These are phyloP conservation scores for Oryzias melastigma DNA, from an alignment of 2,113 vertebrate genomes.

Conservation along the genomic window DNA sequence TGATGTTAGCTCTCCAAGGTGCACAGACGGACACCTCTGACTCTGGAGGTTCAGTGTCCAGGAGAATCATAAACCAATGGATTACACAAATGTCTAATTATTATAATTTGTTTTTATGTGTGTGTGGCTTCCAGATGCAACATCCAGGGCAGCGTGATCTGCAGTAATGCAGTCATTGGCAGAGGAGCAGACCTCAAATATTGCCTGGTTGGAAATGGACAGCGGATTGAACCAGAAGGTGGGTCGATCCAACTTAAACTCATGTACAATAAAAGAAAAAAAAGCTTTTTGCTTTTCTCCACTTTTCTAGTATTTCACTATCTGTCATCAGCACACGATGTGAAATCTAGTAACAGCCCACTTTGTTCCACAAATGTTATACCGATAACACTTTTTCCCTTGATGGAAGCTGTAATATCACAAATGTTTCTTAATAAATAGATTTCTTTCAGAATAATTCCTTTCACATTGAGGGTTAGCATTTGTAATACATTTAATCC, in stretches of 20 bases:
- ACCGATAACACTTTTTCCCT: too few species aligned
- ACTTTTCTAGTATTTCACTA: background rate
- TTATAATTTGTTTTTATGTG: conserved; percentile 6
- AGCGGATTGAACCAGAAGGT: conserved; percentile 88
- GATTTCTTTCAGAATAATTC: too few species aligned
- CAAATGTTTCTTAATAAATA: too few species aligned
- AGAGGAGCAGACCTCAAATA: conserved; percentile 92
- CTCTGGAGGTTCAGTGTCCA: background rate
- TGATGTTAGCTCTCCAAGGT: background rate
- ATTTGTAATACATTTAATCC: too few species aligned
- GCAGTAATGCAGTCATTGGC: conserved; percentile 88
- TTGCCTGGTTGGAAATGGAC: conserved; percentile 90
- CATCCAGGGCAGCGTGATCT: conserved; percentile 92
- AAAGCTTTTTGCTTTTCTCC: background rate
- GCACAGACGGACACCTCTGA: background rate
- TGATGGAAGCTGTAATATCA: too few species aligned
- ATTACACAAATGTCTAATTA: background rate
- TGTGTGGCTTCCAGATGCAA: conserved; percentile 80
- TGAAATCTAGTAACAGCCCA: background rate
- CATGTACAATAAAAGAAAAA: background rate
- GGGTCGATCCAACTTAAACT: conserved; percentile 45
- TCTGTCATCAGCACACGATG: background rate
- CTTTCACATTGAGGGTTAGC: too few species aligned
- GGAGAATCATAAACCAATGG: background rate
- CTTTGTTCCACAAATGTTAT: too few species aligned